Base-by-base conservation (phyloP, 1,140 invertebrate species). In the Heliconius hermathena region DNA sequence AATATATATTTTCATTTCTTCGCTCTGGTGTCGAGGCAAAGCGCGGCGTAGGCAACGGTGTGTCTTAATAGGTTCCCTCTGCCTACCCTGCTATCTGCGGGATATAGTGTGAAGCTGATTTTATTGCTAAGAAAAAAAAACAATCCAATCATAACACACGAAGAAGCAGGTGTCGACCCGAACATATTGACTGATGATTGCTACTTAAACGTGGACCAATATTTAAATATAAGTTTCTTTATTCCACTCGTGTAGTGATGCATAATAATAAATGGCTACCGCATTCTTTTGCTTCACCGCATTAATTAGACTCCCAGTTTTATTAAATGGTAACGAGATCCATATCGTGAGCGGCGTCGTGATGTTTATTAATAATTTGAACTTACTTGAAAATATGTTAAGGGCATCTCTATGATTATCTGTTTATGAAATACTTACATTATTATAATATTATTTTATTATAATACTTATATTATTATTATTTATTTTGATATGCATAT, bases 261-360 rank as follows among this genome's bases (percentile, higher is more conserved):
- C 85, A 86, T 89, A 85, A 89, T 91, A 90, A 89, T 82, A 90
- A 91, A 89, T 89, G 86, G 80, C 89, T 92, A 83, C 90, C 92
- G 91, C 91, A 93, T 93, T 91, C 92, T 88, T 80, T 79, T 73
- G 78, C 77, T 66, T 81, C 76, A 77, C 75, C 81, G 78, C 81
- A 82, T 85, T 86, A 87, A 89, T 88, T 88, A 87, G 82, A 81
- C 71, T 78, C 83, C 84, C 71, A 49, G 80, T 79, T 81, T 86
- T 82, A 84, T 86, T 83, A 83, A 84, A 84, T 77, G 77, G 72
- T 76, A 82, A 84, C 60, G 73, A 80, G 81, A 74, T 75, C 78
- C 77, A 76, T 87, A 76, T 78, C 38, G 57, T 74, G 33, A 13
- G 75, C 18, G 46, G 60, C 72, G 78, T 80, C 73, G 70, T 74